phyloP scores from a whole-genome alignment of 1,140 invertebrate genomes.

The Sitodiplosis mosellana region DNA sequence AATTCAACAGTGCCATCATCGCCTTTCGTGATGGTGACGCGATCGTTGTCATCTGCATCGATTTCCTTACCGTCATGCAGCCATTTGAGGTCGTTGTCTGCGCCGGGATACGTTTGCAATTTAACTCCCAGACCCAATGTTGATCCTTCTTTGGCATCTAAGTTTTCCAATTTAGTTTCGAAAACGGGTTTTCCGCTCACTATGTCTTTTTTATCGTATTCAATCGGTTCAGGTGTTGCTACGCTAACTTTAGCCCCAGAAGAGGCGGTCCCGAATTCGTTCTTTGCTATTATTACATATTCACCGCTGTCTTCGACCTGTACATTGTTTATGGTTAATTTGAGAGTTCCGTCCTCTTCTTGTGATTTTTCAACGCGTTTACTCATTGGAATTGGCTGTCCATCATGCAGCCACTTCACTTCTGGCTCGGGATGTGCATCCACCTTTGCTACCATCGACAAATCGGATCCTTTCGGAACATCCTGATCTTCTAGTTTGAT shows the following conservation, averaged over 20 bases:
- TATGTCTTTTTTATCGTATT: too few relatives aligned
- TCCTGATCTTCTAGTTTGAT: slow-evolving; percentile 40
- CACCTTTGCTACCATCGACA: slow-evolving; percentile 58
- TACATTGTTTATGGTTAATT: slow-evolving; percentile 52
- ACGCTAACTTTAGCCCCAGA: too few relatives aligned
- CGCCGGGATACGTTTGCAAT: too few relatives aligned
- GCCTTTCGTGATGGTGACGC: slow-evolving; percentile 53
- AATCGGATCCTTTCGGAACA: slow-evolving; percentile 53
- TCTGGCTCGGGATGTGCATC: slow-evolving; percentile 87
- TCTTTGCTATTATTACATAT: slow-evolving; percentile 58
- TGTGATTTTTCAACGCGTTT: slow-evolving; percentile 35
- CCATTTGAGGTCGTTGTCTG: too few relatives aligned
- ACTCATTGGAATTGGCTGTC: slow-evolving; percentile 39
- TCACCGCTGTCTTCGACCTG: slow-evolving; percentile 56
- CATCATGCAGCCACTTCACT: slow-evolving; percentile 75
- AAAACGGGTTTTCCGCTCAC: too few relatives aligned
- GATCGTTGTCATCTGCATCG: too few relatives aligned
- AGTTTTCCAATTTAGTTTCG: too few relatives aligned
- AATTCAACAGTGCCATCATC: slow-evolving; percentile 49
- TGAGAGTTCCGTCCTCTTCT: slow-evolving; percentile 49
- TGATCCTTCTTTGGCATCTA: too few relatives aligned
- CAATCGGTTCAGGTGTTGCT: too few relatives aligned
- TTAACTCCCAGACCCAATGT: too few relatives aligned
- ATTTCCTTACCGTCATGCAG: too few relatives aligned
- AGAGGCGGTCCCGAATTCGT: too few relatives aligned